Base-by-base conservation (phyloP, 2,797 vertebrate genomes). In the Danio tinwini region DNA sequence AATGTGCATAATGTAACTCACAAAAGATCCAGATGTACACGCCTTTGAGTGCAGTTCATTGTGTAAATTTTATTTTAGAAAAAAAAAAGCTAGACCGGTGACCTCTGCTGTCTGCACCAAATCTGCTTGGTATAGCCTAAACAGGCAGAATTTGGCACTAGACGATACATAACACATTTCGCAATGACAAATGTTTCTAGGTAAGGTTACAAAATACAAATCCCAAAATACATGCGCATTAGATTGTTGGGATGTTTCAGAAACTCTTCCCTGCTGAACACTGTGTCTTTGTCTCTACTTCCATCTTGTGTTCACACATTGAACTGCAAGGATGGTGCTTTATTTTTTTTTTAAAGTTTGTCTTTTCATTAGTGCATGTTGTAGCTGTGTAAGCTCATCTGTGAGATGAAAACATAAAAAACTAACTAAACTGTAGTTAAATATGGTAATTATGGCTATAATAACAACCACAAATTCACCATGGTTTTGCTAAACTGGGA, bases 221-320 rank as follows among this genome's bases (percentile, higher is more conserved):
- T 0, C 9, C 1, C 16, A 2, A 9, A 3, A 44, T n/a, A 58
- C 14, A 58, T 16, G 39, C 12, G 12, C 17, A 45, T 16, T 70
- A 40, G 4, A 8, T 19, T 44, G n/a, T 7, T 19, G 9, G 9
- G 29, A 49, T 9, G 19, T 39, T 14, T 29, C 44, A 16, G 6
- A 10, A 42, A 40, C 21, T 64, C 49, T 76, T 64, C n/a, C 45
- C n/a, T 13, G 37, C 58, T 2, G 42, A 42, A 12, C 62, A 40
- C 39, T 7, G 42, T 52, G 17, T 6, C 14, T 29, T 45, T 40
- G 65, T 59, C 50, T 58, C 42, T 76, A 59, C 78, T 78, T 74
- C 69, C 74, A 73, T 37, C 78, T 50, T 39, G 74, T 58, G 82
- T 70, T 73, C 37, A 76, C 2, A 16, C 6, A 7, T 49, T 5